phyloP scores from a whole-genome alignment of 2,888 invertebrate genomes.

The Ormyrus thymus region DNA sequence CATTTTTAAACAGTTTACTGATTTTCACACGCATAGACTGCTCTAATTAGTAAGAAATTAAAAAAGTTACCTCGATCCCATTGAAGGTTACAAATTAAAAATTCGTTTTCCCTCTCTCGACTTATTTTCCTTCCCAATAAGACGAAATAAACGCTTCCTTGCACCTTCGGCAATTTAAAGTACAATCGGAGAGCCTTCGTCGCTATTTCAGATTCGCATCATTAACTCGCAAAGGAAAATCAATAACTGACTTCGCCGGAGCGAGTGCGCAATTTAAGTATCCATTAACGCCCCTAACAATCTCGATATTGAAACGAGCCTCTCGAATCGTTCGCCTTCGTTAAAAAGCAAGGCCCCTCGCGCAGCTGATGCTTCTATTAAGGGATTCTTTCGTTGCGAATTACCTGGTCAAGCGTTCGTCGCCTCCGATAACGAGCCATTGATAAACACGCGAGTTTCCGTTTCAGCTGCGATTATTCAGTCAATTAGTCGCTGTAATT shows the following conservation, averaged over 20 bases:
- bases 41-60: too few species aligned
- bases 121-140: too few species aligned
- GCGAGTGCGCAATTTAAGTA: not conserved
- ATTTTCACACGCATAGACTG: too few species aligned
- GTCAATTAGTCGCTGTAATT: constrained; percentile 21
- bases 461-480: constrained; percentile 1
- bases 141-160: too few species aligned
- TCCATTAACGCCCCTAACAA: constrained; percentile 12
- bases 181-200: not conserved
- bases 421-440: constrained; percentile 21
- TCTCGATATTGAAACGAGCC: constrained; percentile 8
- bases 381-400: not conserved
- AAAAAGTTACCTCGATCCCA: too few species aligned
- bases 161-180: too few species aligned
- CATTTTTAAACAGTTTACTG: too few species aligned
- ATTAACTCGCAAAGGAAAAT: not conserved
- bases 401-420: not conserved
- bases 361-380: constrained; percentile 13
- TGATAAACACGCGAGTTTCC: constrained; percentile 4
- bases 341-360: constrained; percentile 16
- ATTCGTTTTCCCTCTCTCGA: too few species aligned
- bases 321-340: constrained; percentile 7
- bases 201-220: not conserved
- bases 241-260: not conserved
- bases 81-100: too few species aligned